Evolutionary conservation across 1,140 invertebrate species (phyloP), one percentile per base, ranked within the genome.

Genomic region (Mylabris phalerata): DNA sequence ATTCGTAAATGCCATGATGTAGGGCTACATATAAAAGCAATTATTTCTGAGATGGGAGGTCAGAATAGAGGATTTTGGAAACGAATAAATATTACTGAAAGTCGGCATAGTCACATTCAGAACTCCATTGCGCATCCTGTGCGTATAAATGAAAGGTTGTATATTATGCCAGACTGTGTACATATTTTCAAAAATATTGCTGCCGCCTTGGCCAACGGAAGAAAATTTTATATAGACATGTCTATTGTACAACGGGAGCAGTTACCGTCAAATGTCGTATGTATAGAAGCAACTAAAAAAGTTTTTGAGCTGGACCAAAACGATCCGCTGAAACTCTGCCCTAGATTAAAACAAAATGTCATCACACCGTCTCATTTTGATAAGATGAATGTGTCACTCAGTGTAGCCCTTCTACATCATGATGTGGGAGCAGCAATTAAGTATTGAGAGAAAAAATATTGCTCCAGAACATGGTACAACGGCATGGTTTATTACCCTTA

Each of bases 371-470:
- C 39, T 41, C 50, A 52, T 2, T 52, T 52, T 43, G 11, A 52
- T 4, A 52, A 52, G 42, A 52, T 52, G 50, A 52, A 52, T 52
- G 50, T 50, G 27, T 9, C 19, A n/a, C 19, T 52, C 3, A 52
- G 32, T 40, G 25, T 9, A 9, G 38, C 27, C 9, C 40, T 51
- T n/a, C n/a, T 41, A 41, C 32, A 11, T 42, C 10, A n/a, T 38
- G 3, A 40, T 42, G 19, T 42, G n/a, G 50, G 32, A 52, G 50
- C 50, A 52, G 32, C 50, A 11, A 52, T 52, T 40, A 13, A 32
- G 6, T 52, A 43, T 52, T 19, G 13, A 24, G 3, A 39, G 42
- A 52, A 52, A 52, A 2, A 42, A 19, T 13, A 26, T 52, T n/a
- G 42, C 2, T 13, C 13, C 13, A 52, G 42, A 43, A 13, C 38